Evolutionary conservation across 2,888 invertebrate genomes (phyloP), one percentile per base, ranked within the genome.

Genomic region (Aphodius granarius): DNA sequence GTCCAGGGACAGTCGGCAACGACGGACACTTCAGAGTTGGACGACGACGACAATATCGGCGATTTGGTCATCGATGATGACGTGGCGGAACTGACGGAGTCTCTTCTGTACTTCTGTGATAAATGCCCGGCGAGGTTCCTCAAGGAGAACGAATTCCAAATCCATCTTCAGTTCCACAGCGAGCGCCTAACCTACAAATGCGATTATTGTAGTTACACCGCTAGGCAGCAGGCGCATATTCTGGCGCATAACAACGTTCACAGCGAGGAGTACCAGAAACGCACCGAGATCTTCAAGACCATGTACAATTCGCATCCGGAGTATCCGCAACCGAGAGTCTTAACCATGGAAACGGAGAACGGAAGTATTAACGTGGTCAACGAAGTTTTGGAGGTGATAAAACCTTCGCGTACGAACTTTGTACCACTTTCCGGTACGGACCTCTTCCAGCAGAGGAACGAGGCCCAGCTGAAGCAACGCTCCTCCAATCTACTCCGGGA

Each of bases 61-160:
- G 81, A 79, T 22, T 73, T 73, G 5, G 63, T 73, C 3, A 66
- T 73, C 19, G 77, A 75, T 63, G 80, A 81, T 73, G 77, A 80
- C n/a, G 75, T 74, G 19, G 77, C 78, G 71, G 82, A 83, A 13
- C 6, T 64, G 70, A 84, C 85, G 6, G 88, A 87, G 16, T 87
- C 86, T 74, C 81, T 89, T 5, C 85, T 95, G 74, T 92, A 92
- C 82, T 95, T 94, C 83, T 97, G 96, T 85, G 89, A 91, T 77
- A 92, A 93, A 81, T 97, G 96, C 85, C 96, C 96, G 0, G 95
- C 96, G 0, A 90, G 96, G 84, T 97, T 93, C 87, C 91, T 95
- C 78, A 92, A 92, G 80, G 92, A 92, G 79, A 91, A 90, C 81
- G 96, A 96, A 85, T 88, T 94, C 74, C 89, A 90, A 75, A 91